Evolutionary conservation across 2,113 vertebrate genomes (phyloP).

Genomic region (Oncorhynchus mykiss): DNA sequence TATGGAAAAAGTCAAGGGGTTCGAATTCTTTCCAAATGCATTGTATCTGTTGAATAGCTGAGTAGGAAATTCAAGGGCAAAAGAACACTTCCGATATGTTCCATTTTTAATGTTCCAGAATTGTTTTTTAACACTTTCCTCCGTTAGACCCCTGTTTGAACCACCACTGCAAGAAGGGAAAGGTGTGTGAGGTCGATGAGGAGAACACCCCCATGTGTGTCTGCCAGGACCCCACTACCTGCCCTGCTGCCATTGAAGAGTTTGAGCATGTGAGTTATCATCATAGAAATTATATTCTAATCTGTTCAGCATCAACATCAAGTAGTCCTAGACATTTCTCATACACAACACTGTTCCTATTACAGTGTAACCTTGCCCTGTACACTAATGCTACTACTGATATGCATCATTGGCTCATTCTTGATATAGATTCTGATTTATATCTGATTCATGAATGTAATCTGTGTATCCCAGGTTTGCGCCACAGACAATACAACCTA

Average conservation of each 20-base stretch:
- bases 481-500: slow-evolving; percentile 98
- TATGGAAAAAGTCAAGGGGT: too few species aligned
- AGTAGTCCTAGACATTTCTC: too few species aligned
- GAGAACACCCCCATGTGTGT: slow-evolving; percentile 94
- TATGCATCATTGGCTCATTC: too few species aligned
- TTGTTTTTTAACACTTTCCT: not conserved
- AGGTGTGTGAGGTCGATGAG: slow-evolving; percentile 95
- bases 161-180: slow-evolving; percentile 97
- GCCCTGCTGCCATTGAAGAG: slow-evolving; percentile 78
- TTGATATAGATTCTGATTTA: too few species aligned
- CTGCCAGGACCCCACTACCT: slow-evolving; percentile 94
- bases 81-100: not conserved
- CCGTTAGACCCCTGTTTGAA: slow-evolving; percentile 88
- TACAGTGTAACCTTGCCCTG: too few species aligned
- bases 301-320: too few species aligned
- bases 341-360: too few species aligned
- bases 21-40: too few species aligned
- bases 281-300: not conserved
- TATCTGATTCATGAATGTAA: too few species aligned
- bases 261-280: slow-evolving; percentile 89
- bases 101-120: not conserved
- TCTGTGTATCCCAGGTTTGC: slow-evolving; percentile 78
- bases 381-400: too few species aligned
- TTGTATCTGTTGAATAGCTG: not conserved
- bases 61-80: not conserved